A percentile compares a stretch with the other conserved stretches of the same genome.
phyloP scores from a whole-genome alignment of 2,797 vertebrate genomes.

The Pterois miles region DNA sequence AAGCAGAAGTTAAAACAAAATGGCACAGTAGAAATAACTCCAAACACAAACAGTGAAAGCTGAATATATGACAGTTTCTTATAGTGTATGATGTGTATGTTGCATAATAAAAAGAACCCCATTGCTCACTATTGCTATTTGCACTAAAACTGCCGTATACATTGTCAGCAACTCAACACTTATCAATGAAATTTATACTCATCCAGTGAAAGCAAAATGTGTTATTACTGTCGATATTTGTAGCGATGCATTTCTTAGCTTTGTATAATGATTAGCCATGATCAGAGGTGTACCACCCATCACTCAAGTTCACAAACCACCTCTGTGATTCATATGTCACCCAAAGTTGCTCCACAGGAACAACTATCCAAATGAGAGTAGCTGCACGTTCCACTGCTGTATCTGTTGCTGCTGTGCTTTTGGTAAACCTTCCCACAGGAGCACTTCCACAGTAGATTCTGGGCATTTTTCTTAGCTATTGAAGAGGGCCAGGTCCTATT shows the following conservation, averaged over 20 bases:
- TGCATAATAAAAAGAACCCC: not conserved
- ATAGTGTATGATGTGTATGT: not conserved
- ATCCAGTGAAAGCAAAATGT: not conserved
- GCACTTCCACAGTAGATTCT: not conserved
- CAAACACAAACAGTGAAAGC: too few relatives aligned
- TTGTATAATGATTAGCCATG: not conserved
- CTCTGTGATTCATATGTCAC: not conserved
- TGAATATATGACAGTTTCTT: not conserved
- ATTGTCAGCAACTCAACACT: not conserved
- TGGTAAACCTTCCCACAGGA: rapidly evolving
- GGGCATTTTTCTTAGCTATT: not conserved
- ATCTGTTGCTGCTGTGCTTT: rapidly evolving
- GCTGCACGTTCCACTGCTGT: rapidly evolving
- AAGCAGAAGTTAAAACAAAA: too few relatives aligned
- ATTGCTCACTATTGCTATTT: not conserved
- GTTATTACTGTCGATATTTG: not conserved
- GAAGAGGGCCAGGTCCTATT: constrained; percentile 25
- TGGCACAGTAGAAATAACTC: not conserved
- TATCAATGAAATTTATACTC: not conserved
- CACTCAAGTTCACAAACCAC: constrained; percentile 57
- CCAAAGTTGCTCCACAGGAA: not conserved
- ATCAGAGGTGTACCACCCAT: not conserved
- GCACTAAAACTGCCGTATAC: not conserved
- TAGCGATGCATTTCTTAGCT: not conserved
- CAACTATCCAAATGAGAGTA: rapidly evolving